Evolutionary conservation across 2,888 invertebrate species (phyloP), one percentile per base, ranked within the genome.

Genomic region (Lycaena phlaeas): DNA sequence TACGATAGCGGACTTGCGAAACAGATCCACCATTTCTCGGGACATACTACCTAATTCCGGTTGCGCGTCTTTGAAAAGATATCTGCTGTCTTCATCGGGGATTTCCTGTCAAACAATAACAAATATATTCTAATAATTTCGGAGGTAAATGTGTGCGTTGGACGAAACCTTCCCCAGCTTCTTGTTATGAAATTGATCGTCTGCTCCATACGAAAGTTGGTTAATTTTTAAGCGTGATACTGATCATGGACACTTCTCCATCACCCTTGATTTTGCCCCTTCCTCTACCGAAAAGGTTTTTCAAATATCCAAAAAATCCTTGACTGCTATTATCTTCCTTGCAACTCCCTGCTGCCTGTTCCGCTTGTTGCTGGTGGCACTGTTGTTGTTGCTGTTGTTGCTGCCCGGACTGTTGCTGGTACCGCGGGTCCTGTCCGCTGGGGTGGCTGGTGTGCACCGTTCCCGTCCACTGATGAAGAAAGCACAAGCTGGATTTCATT

Each of bases 401-500:
- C 27, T 43, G 40, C 10, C 43, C 43, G 9, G 42, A n/a, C n/a
- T n/a, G 42, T 27, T 50, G 52, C 39, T 46, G 34, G 14, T n/a
- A n/a, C n/a, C n/a, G n/a, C n/a, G n/a, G n/a, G n/a, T n/a, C n/a
- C n/a, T n/a, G 22, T 22, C 28, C 44, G 43, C 42, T 51, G 28
- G 49, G 36, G 43, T 42, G 43, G 41, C 52, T 53, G 43, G 42
- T 49, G 46, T 63, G 51, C 61, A 70, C 55, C 50, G 64, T 57
- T 53, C 64, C 67, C 47, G 48, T 65, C 71, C 68, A 64, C 82
- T 81, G 79, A 75, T 77, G 75, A 73, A 78, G 57, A 81, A 82
- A 79, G 75, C 62, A 79, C 72, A 81, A 68, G 71, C 81, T 81
- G 73, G 76, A 63, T 73, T 77, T 78, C 76, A 79, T 76, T 76